Conservation (phyloP, 2,888 invertebrate genomes). For the Trichogramma evanescens region DNA sequence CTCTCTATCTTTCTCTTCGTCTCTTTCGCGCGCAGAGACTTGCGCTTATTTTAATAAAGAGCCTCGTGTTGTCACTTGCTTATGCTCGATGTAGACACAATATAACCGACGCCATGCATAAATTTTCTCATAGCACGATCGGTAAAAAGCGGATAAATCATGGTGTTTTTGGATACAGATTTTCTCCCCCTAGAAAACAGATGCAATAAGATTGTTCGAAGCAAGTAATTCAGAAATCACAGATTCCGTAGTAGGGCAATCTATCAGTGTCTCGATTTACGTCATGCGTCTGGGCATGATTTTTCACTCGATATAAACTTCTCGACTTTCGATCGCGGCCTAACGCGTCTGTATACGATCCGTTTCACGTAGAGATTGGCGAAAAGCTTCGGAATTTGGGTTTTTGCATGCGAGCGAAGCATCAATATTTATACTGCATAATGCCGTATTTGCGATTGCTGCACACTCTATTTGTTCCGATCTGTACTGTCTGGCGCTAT, state of each 20-base stretch:
- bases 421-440: constrained; percentile 49
- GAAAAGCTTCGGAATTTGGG: constrained; percentile 41
- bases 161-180: too few species aligned
- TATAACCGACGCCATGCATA: too few species aligned
- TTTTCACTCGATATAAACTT: constrained; percentile 4
- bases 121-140: too few species aligned
- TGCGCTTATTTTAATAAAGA: not conserved
- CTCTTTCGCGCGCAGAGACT: not conserved
- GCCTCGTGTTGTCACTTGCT: not conserved
- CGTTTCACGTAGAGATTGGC: not conserved
- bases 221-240: not conserved
- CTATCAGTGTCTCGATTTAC: constrained; percentile 12
- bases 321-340: not conserved
- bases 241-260: constrained; percentile 1
- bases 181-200: too few species aligned
- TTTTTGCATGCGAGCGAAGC: constrained; percentile 44
- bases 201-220: too few species aligned
- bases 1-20: not conserved
- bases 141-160: too few species aligned
- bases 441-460: constrained; percentile 45
- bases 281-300: not conserved
- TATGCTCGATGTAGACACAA: not conserved
- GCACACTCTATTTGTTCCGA: constrained; percentile 47
- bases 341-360: not conserved
- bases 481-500: constrained; percentile 38